phyloP scores from a whole-genome alignment of 1,140 invertebrate genomes.

The Diabrotica virgifera region DNA sequence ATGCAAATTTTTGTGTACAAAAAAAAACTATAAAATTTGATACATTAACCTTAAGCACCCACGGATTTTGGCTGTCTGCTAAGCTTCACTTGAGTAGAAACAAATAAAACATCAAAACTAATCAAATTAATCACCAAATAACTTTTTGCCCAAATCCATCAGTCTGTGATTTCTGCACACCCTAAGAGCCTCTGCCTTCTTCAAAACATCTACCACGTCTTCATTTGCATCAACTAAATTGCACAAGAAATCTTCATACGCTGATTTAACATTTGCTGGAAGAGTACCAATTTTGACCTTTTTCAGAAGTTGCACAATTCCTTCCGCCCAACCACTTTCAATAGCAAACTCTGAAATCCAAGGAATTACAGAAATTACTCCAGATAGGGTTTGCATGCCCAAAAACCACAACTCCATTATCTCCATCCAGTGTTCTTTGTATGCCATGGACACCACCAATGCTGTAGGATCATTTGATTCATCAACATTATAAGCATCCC shows the following conservation, averaged over 20 bases:
- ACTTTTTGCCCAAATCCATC: conserved; percentile 82
- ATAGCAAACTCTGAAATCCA: conserved; percentile 89
- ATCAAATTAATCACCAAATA: conserved; percentile 72
- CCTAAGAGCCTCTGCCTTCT: conserved; percentile 76
- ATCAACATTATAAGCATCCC: conserved; percentile 88
- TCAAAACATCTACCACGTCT: conserved; percentile 69
- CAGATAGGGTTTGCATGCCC: conserved; percentile 87
- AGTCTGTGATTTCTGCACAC: conserved; percentile 82
- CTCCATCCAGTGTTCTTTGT: conserved; percentile 85
- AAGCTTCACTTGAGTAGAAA: too few species aligned
- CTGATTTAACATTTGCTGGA: conserved; percentile 78
- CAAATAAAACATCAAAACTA: too few species aligned
- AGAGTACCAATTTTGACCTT: conserved; percentile 79
- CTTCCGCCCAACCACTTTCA: conserved; percentile 88
- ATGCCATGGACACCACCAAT: conserved; percentile 78
- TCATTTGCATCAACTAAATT: conserved; percentile 79
- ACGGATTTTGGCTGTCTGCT: too few species aligned
- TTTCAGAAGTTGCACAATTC: conserved; percentile 74
- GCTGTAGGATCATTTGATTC: conserved; percentile 78
- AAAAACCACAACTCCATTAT: conserved; percentile 90
- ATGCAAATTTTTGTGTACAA: too few species aligned
- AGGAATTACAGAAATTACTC: conserved; percentile 73
- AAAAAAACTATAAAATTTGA: too few species aligned
- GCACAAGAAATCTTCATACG: conserved; percentile 86
- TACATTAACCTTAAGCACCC: too few species aligned